Conservation (phyloP, 1,140 invertebrate genomes). For the Drosophila ironensis region DNA sequence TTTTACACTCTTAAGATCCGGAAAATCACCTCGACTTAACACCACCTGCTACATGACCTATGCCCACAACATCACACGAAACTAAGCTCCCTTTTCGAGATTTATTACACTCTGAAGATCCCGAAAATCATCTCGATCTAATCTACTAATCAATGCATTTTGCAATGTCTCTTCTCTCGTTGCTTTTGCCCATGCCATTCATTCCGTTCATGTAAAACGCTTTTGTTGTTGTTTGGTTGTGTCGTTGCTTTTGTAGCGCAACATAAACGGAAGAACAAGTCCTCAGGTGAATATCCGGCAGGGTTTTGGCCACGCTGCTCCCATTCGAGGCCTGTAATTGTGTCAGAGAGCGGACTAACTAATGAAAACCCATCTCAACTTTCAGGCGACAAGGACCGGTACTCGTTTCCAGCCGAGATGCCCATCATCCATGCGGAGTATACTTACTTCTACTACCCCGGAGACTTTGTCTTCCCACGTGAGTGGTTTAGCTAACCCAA, state of each 20-base stretch:
- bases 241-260: slow-evolving; percentile 81
- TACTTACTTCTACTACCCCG: slow-evolving; percentile 98
- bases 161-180: slow-evolving; percentile 48
- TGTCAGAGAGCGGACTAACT: too few species aligned
- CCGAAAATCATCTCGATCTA: too few species aligned
- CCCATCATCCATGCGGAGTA: slow-evolving; percentile 96
- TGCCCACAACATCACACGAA: slow-evolving; percentile 4
- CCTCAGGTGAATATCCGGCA: slow-evolving; percentile 75
- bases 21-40: too few species aligned
- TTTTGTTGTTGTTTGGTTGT: slow-evolving; percentile 63
- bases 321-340: not conserved
- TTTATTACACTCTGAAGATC: too few species aligned
- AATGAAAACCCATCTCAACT: slow-evolving; percentile 51
- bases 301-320: not conserved
- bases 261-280: slow-evolving; percentile 83
- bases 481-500: slow-evolving; percentile 81
- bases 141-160: slow-evolving; percentile 30
- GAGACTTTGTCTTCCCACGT: slow-evolving; percentile 96
- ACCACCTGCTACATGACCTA: slow-evolving; percentile 24
- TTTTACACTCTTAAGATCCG: too few species aligned
- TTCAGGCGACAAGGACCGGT: slow-evolving; percentile 91
- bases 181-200: slow-evolving; percentile 28
- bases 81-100: not conserved
- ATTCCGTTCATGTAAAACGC: slow-evolving; percentile 50
- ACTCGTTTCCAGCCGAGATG: slow-evolving; percentile 93